A percentile compares a stretch with the other conserved stretches of the same genome.
phyloP scores from a whole-genome alignment of 2,797 vertebrate species.

The Zonotrichia albicollis region DNA sequence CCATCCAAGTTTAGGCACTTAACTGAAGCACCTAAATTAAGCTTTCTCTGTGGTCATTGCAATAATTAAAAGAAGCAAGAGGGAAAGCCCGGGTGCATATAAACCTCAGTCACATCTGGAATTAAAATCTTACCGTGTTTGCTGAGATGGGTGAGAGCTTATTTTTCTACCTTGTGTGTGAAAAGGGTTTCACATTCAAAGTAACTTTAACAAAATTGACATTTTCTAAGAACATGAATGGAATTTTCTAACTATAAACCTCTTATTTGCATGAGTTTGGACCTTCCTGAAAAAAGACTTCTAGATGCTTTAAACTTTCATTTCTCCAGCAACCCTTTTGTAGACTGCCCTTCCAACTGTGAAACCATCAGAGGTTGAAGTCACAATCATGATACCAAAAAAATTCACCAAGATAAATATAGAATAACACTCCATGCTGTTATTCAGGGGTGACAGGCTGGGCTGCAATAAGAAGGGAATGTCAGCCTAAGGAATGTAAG shows the following conservation, averaged over 20 bases:
- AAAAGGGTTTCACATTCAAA: neutral
- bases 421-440: neutral
- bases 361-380: neutral
- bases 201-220: neutral
- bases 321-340: neutral
- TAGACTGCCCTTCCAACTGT: neutral
- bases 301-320: neutral
- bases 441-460: neutral
- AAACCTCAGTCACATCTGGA: neutral
- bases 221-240: neutral
- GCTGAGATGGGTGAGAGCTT: fast-evolving
- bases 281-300: neutral
- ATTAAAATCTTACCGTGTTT: neutral
- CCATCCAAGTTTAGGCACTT: neutral
- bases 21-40: neutral
- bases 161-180: neutral
- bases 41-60: neutral
- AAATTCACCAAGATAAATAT: neutral
- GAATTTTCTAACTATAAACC: neutral
- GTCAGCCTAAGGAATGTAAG: neutral
- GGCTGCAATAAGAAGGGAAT: neutral
- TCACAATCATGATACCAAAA: neutral
- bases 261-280: neutral
- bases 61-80: neutral
- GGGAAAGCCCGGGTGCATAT: neutral